A percentile compares a stretch with the other conserved stretches of the same genome.
Conservation (phyloP, 2,797 vertebrate genomes). For the Neosilurus mollespiculum region DNA sequence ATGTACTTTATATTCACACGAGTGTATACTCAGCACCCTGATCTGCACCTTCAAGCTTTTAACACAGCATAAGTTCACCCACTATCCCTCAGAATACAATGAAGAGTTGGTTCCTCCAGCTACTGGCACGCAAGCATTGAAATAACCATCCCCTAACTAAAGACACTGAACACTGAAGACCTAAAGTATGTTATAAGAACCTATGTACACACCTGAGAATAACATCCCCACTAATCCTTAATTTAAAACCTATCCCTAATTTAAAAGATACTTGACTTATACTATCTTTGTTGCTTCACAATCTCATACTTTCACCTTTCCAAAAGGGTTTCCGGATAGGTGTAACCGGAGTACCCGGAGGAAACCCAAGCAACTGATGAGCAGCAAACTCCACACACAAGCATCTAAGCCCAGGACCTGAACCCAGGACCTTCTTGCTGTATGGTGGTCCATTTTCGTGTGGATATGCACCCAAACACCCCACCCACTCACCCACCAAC, state of each 20-base stretch:
- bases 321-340: neutral
- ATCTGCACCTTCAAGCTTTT: neutral
- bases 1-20: no score
- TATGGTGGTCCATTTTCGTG: neutral
- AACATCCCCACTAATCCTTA: no score
- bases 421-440: no score
- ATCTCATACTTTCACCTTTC: neutral
- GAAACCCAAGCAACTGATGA: no score
- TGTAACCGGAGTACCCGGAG: no score
- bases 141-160: neutral
- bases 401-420: no score
- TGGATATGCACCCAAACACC: neutral
- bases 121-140: neutral
- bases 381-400: no score
- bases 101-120: neutral
- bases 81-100: neutral
- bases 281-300: neutral
- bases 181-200: neutral
- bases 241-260: neutral
- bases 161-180: neutral
- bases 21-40: neutral
- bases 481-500: no score
- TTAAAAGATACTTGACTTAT: neutral
- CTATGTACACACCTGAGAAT: neutral
- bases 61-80: neutral